phyloP scores from a whole-genome alignment of 2,113 vertebrate genomes.

The Tachycineta bicolor region DNA sequence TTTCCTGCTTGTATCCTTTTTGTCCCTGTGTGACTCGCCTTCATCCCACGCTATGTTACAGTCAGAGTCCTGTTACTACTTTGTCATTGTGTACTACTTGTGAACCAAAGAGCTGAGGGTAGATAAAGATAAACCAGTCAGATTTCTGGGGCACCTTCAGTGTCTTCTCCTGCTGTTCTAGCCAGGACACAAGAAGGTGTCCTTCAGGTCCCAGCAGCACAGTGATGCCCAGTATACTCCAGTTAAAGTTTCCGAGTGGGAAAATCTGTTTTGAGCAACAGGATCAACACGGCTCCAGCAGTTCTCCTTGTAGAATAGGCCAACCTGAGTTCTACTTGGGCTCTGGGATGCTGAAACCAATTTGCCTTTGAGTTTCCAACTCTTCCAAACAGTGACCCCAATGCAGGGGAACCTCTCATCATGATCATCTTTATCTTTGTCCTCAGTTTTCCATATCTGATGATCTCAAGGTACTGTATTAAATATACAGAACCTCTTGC shows the following conservation, averaged over 20 bases:
- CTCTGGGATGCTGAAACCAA: background rate
- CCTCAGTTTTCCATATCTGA: background rate
- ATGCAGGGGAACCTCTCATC: background rate
- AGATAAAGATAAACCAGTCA: background rate
- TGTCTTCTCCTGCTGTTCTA: background rate
- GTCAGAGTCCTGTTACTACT: background rate
- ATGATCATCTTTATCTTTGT: background rate
- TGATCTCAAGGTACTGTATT: background rate
- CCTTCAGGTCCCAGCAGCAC: background rate
- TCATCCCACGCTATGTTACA: background rate
- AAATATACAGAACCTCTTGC: background rate
- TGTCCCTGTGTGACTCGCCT: background rate
- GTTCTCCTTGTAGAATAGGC: fast-evolving
- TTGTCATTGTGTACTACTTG: background rate
- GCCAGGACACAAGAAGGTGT: background rate
- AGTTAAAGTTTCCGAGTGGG: background rate
- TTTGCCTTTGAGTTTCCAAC: background rate
- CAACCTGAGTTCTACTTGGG: background rate
- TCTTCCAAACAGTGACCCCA: background rate
- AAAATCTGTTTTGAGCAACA: background rate
- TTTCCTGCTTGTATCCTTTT: background rate
- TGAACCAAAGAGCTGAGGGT: background rate
- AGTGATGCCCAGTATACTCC: background rate
- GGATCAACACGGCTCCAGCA: fast-evolving
- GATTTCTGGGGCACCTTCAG: background rate